Evolutionary conservation across 2,113 vertebrate species (phyloP), one percentile per base, ranked within the genome.

Genomic region (Caracal caracal): DNA sequence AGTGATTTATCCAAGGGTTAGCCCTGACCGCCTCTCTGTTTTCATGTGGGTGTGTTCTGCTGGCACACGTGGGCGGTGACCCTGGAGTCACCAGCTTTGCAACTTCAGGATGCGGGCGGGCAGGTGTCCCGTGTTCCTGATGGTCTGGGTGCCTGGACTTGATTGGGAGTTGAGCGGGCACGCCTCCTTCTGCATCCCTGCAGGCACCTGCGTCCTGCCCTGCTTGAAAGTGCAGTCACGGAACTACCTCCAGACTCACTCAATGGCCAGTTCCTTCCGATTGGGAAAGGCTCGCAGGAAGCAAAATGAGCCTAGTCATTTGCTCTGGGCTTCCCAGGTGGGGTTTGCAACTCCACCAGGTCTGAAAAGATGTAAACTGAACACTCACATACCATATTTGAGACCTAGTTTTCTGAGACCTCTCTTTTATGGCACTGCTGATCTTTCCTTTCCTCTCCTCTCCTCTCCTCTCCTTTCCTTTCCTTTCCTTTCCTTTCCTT

Each of bases 1-100:
- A 75, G 88, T 76, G 33, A 4, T 61, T 71, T 56, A 22, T 63
- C 53, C 0, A 0, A 47, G 30, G 30, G 33, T 13, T 17, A 2
- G 86, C 68, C 40, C 35, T 59, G 96, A 68, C 89, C 76, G 71
- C 61, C 59, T 76, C 10, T 35, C 70, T 53, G 59, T 82, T 83
- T 49, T 35, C 56, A 1, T 0, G 2, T 73, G n/a, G 65, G 61
- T 47, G 22, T 68, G 75, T 59, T 47, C 1, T 9, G 3, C 53
- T 53, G 65, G 83, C 37, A 53, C 11, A 0, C 0, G 0, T 24
- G 33, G n/a, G 22, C 5, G 0, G 4, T 24, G 53, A 49, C 33
- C 40, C 35, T 19, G 13, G 22, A 4, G 4, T n/a, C 0, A 61
- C 59, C 16, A 81, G 26, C 56, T 95, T 56, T 78, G 53, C 13